Conservation (phyloP, 2,113 vertebrate species). For the Channa maculata region DNA sequence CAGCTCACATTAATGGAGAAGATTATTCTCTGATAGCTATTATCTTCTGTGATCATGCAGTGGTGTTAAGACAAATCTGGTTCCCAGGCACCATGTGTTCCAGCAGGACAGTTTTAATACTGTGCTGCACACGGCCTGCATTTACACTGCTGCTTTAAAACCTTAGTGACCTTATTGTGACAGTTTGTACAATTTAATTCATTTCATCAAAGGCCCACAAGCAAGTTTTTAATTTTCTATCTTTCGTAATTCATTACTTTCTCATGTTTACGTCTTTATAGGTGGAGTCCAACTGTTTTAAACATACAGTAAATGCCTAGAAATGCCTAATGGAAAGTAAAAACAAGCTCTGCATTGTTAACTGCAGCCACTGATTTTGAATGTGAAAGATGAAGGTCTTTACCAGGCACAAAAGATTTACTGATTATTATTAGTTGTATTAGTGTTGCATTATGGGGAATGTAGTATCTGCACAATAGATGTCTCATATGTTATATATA, state of each 20-base stretch:
- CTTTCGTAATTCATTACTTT: neutral
- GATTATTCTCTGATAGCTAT: conserved; percentile 62
- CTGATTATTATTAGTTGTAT: neutral
- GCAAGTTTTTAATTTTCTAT: neutral
- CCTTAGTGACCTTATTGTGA: neutral
- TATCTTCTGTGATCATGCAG: conserved; percentile 50
- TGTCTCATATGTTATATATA: too few species aligned
- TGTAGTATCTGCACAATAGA: neutral
- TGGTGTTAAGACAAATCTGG: conserved; percentile 52
- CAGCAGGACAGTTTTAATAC: conserved; percentile 30
- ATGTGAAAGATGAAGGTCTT: too few species aligned
- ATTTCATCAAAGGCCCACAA: neutral
- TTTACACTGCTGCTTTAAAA: conserved; percentile 19
- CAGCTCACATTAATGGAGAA: conserved; percentile 61
- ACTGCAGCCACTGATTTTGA: too few species aligned
- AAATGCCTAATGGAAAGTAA: too few species aligned
- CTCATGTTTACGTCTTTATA: neutral
- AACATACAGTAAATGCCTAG: too few species aligned
- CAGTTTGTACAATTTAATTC: neutral
- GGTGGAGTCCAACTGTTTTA: neutral
- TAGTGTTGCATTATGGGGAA: neutral
- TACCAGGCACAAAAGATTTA: too few species aligned
- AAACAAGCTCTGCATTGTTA: too few species aligned
- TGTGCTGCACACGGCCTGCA: conserved; percentile 13
- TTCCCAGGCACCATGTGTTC: conserved; percentile 45